These are phyloP conservation scores for Oligia strigilis DNA, from an alignment of 2,888 invertebrate genomes.

Conservation along the genomic window DNA sequence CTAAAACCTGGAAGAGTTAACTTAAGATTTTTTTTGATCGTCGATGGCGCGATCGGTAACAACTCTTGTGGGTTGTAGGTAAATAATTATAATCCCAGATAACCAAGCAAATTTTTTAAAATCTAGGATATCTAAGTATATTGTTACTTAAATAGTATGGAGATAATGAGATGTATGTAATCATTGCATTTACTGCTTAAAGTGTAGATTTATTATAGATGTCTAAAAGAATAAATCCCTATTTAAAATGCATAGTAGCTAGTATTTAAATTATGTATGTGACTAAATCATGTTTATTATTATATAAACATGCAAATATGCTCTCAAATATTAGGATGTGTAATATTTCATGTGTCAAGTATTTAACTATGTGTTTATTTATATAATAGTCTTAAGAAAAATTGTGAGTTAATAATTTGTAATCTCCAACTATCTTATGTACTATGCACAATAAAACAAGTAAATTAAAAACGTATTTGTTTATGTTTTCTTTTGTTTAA, in stretches of 20 bases:
- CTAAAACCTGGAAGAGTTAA: not conserved
- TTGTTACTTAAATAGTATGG: slow-evolving; percentile 32
- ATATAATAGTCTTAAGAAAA: slow-evolving; percentile 60
- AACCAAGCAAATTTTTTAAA: slow-evolving; percentile 20
- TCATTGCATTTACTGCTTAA: slow-evolving; percentile 56
- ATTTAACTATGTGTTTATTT: slow-evolving; percentile 54
- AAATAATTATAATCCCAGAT: slow-evolving; percentile 19
- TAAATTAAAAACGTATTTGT: slow-evolving; percentile 32
- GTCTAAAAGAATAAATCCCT: slow-evolving; percentile 30
- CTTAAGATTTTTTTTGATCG: not conserved
- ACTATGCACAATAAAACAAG: slow-evolving; percentile 65
- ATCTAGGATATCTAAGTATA: slow-evolving; percentile 26
- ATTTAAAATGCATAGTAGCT: slow-evolving; percentile 37
- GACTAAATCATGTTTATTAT: slow-evolving; percentile 51
- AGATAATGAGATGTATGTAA: slow-evolving; percentile 52
- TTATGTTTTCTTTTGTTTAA: slow-evolving; percentile 77
- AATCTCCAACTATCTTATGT: slow-evolving; percentile 58
- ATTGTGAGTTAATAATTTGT: slow-evolving; percentile 63
- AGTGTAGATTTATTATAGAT: slow-evolving; percentile 38
- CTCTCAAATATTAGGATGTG: slow-evolving; percentile 61
- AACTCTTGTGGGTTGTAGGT: not conserved
- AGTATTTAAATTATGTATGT: slow-evolving; percentile 51
- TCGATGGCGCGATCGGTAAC: not conserved
- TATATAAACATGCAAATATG: slow-evolving; percentile 37
- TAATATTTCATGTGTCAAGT: slow-evolving; percentile 59